Evolutionary conservation across 2,113 vertebrate species (phyloP), one percentile per base, ranked within the genome.

Genomic region (Heterochromis multidens): DNA sequence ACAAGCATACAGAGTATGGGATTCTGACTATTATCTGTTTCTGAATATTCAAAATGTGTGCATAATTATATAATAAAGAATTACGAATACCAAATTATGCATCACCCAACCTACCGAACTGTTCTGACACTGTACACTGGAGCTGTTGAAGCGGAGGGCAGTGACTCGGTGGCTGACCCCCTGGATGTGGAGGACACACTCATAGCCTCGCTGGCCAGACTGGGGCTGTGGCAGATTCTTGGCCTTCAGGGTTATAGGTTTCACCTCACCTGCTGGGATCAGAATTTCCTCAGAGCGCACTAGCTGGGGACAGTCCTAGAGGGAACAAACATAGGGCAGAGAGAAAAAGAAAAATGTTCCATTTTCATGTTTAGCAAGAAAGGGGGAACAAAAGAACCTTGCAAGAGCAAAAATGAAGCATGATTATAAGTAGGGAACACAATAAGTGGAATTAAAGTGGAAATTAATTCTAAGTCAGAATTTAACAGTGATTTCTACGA

Each of bases 111-210:
- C 94, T 93, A 99, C 99, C 95, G 98, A 99, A 91, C 98, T 99
- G 95, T 99, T 99, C 96, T 99, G 99, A 95, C 99, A 99, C 94
- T 99, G 98, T 78, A 99, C 98, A 4, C 98, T 99, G 95, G 99
- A 99, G 95, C 98, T 99, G 96, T 99, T 99, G 97, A 99, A 99
- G 91, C 99, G 97, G 65, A 99, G 97, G 37, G 99, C 98, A 0
- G 98, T 99, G 88, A 99, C 98, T 0, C 98, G 95, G 90, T 99
- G 97, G 85, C 96, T 77, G 14, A 97, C 90, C 0, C 98, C 98
- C 94, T 99, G 98, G 92, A 99, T 98, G 94, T 94, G 96, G 67
- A 99, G 96, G 57, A 99, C 97, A 0, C 99, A 99, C 94, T 99
- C 99, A 11, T 99, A 99, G n/a, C 98, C 98, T 0, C 98, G 94